These are phyloP conservation scores for Eupithecia tripunctaria DNA, from an alignment of 2,888 invertebrate genomes.

Conservation along the genomic window DNA sequence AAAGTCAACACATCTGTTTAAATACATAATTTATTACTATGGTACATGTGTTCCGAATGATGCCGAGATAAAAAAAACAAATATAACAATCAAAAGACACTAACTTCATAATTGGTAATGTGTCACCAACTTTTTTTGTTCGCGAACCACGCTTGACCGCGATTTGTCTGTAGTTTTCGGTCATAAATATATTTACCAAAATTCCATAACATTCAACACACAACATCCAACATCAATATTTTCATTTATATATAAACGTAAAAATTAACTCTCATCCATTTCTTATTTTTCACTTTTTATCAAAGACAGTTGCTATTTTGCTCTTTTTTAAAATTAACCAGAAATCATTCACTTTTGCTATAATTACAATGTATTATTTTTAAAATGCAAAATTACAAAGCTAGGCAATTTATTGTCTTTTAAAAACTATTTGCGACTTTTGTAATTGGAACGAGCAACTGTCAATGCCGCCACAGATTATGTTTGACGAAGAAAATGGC, in stretches of 20 bases:
- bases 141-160: conserved; percentile 58
- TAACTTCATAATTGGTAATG: conserved; percentile 48
- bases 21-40: conserved; percentile 85
- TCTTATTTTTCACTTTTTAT: conserved; percentile 59
- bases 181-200: conserved; percentile 61
- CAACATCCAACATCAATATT: conserved; percentile 61
- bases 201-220: conserved; percentile 60
- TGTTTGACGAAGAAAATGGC: conserved; percentile 30
- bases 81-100: conserved; percentile 44
- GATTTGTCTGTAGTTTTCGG: conserved; percentile 45
- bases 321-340: conserved; percentile 42
- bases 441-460: conserved; percentile 37
- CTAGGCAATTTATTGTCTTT: conserved; percentile 51
- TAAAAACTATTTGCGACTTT: conserved; percentile 19
- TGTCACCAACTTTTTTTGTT: conserved; percentile 32
- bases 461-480: conserved; percentile 36
- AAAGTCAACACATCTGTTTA: conserved; percentile 56
- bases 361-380: conserved; percentile 24
- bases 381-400: conserved; percentile 38
- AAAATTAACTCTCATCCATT: conserved; percentile 76
- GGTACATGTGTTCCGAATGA: conserved; percentile 79
- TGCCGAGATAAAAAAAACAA: conserved; percentile 57
- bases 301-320: conserved; percentile 63
- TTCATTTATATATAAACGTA: conserved; percentile 77
- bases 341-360: conserved; percentile 16